Percentiles rank a stretch among this genome's conserved stretches.
phyloP scores from a whole-genome alignment of 1,140 invertebrate species.

The Acromyrmex heyeri region DNA sequence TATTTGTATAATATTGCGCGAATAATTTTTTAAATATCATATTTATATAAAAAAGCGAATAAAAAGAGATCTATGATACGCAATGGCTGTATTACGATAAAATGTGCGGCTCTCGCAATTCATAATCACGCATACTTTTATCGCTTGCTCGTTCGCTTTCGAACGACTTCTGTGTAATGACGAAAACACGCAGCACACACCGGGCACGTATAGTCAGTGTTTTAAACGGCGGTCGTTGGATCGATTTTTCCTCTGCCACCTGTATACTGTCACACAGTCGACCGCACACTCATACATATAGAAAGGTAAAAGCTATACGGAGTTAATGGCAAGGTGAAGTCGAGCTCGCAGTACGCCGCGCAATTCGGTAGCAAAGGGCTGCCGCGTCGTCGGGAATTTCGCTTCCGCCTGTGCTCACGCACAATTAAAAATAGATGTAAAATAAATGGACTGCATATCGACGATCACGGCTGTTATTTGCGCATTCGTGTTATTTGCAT shows the following conservation, averaged over 20 bases:
- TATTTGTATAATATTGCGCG: background rate
- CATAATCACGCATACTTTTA: background rate
- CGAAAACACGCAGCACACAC: slow-evolving; percentile 36
- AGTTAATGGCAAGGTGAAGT: slow-evolving; percentile 82
- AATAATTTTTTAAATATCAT: background rate
- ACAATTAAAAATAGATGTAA: slow-evolving; percentile 50
- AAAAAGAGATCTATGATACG: background rate
- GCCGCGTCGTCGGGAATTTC: slow-evolving; percentile 47
- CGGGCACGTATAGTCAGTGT: slow-evolving; percentile 53
- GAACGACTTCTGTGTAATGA: slow-evolving; percentile 51
- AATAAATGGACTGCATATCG: background rate
- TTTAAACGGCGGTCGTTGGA: slow-evolving; percentile 75
- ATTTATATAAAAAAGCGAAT: slow-evolving; percentile 34
- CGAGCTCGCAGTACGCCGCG: slow-evolving; percentile 75
- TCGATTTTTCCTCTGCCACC: slow-evolving; percentile 79
- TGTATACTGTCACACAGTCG: slow-evolving; percentile 74
- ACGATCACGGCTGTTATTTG: background rate
- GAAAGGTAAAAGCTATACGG: slow-evolving; percentile 73
- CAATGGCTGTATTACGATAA: background rate
- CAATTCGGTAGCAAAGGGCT: slow-evolving; percentile 66
- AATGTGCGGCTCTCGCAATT: background rate
- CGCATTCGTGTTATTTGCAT: background rate
- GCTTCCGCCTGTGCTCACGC: slow-evolving; percentile 49
- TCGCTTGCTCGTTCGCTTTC: slow-evolving; percentile 15
- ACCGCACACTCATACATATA: slow-evolving; percentile 67